These are phyloP conservation scores for Kryptolebias marmoratus DNA, from an alignment of 2,113 vertebrate genomes.

Conservation along the genomic window DNA sequence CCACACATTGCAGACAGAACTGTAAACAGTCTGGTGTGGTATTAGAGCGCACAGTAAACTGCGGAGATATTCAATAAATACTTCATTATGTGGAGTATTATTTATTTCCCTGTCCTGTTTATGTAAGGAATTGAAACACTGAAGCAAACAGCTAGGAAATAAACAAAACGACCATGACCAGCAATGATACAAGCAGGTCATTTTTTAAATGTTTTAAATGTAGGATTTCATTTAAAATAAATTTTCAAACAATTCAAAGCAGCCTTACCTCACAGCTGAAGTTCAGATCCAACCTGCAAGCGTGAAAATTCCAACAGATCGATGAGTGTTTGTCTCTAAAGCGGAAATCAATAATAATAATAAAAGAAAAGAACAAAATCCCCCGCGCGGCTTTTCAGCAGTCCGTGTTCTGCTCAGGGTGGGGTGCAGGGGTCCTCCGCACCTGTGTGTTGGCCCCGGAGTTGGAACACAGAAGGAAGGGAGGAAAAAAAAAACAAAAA, in stretches of 20 bases:
- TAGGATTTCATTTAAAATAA: no score
- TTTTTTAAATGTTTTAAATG: no score
- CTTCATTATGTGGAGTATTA: background rate
- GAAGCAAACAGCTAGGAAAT: background rate
- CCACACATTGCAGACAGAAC: slow-evolving; percentile 69
- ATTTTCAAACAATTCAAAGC: background rate
- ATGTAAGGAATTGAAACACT: no score
- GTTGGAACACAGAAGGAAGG: background rate
- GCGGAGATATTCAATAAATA: slow-evolving; percentile 23
- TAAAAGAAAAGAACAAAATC: slow-evolving; percentile 34
- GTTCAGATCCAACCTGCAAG: slow-evolving; percentile 55
- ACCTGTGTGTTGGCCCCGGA: slow-evolving; percentile 67
- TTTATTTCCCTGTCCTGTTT: no score
- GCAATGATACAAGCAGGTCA: no score
- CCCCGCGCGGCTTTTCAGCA: slow-evolving; percentile 46
- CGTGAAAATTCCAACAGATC: slow-evolving; percentile 69
- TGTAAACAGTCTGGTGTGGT: slow-evolving; percentile 72
- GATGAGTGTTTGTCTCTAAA: slow-evolving; percentile 42
- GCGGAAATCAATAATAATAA: slow-evolving; percentile 37
- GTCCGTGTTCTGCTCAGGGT: slow-evolving; percentile 50
- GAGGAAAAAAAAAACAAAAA: background rate
- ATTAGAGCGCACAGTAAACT: slow-evolving; percentile 51
- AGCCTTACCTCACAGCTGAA: slow-evolving; percentile 66
- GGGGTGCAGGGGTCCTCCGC: slow-evolving; percentile 17
- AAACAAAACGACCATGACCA: background rate